Conservation (phyloP, 2,888 invertebrate species). For the Plebejus argus region DNA sequence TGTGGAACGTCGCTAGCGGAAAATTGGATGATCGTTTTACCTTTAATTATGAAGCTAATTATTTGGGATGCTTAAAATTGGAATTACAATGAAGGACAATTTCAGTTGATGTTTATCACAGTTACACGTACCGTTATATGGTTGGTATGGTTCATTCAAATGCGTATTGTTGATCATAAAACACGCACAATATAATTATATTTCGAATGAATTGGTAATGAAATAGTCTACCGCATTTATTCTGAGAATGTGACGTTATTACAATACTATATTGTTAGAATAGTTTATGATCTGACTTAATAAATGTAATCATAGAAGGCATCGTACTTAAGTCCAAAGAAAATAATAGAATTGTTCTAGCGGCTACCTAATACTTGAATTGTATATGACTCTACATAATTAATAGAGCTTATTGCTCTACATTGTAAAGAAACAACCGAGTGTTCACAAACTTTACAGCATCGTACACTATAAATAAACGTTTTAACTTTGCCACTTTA, state of each 20-base stretch:
- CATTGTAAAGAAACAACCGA: neutral
- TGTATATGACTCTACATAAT: too few relatives aligned
- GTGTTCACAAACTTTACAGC: neutral
- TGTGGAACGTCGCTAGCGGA: neutral
- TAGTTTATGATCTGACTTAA: neutral
- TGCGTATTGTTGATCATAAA: neutral
- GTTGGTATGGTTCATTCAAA: neutral
- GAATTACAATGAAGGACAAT: neutral
- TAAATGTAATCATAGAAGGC: too few relatives aligned
- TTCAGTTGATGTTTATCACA: neutral
- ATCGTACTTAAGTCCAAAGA: too few relatives aligned
- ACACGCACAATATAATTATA: neutral
- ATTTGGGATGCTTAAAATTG: constrained; percentile 4
- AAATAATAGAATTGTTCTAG: too few relatives aligned
- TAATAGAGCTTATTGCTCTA: too few relatives aligned
- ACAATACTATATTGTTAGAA: neutral
- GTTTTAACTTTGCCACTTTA: neutral
- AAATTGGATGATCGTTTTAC: neutral
- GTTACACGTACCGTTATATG: neutral
- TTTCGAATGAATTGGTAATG: neutral
- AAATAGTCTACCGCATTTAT: neutral
- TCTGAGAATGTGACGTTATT: neutral
- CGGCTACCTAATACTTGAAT: too few relatives aligned
- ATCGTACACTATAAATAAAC: neutral
- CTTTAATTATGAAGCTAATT: neutral